Base-by-base conservation (phyloP, 2,888 invertebrate genomes). In the Dione juno region DNA sequence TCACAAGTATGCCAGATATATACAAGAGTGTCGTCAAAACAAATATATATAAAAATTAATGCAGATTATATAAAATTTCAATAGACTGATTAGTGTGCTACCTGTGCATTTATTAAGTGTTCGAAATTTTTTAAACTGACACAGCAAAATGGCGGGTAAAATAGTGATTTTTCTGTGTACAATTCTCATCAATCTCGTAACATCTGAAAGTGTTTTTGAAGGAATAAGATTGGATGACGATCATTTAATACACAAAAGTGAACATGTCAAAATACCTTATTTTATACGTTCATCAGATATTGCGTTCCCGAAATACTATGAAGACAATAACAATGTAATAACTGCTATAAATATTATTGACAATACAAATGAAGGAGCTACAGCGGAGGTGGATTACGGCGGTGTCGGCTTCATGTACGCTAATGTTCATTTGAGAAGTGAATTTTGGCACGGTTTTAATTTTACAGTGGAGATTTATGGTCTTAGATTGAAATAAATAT, bases 391-490 rank as follows among this genome's bases (percentile, higher is more conserved):
- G 16, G 81, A 84, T 48, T 82, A 79, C 59, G 85, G 84, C 14
- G 85, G 85, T 3, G 71, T 82, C 3, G 83, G 84, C 13, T 73
- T 77, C 35, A 79, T 77, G 1, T 83, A 77, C 67, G 81, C 76
- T 0, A 82, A 83, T 69, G 75, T 84, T 10, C 83, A 83, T 73
- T 72, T 85, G 53, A 76, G 81, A 66, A 84, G 84, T 69, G 78
- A 79, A 1, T 54, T 82, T 11, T 83, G 82, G 76, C 64, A 77
- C n/a, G 83, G 83, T 6, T 83, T 79, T 61, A 83, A 83, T 75
- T 85, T 80, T 69, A 83, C 82, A 16, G 68, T 84, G 16, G 79
- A 82, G 70, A 82, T 85, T 50, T 84, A 81, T 71, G 85, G 85
- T 19, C 28, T 78, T 2, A 74, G 78, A 73, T 43, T 21, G 35